Evolutionary conservation across 2,113 vertebrate genomes (phyloP).

Genomic region (Hippocampus zosterae): DNA sequence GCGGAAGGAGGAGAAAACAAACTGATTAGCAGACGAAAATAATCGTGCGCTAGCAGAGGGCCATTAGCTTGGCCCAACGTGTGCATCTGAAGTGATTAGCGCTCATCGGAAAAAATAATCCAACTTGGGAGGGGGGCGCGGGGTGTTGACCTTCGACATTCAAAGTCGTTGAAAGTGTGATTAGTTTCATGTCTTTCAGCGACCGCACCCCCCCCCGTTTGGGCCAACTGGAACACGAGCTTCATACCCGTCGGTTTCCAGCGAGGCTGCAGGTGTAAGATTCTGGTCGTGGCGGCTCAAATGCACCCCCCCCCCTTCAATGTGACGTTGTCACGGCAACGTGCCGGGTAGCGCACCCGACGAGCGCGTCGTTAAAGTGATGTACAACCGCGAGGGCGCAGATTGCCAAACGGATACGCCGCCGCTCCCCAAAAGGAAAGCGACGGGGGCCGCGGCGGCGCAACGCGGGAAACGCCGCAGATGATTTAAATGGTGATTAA

Average conservation of each 20-base stretch:
- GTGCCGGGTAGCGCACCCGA: slow-evolving; percentile 29
- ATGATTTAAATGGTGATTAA: slow-evolving; percentile 23
- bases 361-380: slow-evolving; percentile 21
- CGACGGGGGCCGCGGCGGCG: background rate
- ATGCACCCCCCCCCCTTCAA: slow-evolving; percentile 26
- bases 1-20: slow-evolving; percentile 28
- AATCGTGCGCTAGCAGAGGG: background rate
- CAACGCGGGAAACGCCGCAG: slow-evolving; percentile 7
- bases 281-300: slow-evolving; percentile 25
- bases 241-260: background rate
- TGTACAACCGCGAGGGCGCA: slow-evolving; percentile 16
- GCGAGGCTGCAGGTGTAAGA: slow-evolving; percentile 30
- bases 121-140: too few relatives aligned
- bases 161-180: too few relatives aligned
- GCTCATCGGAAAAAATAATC: too few relatives aligned
- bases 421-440: slow-evolving; percentile 14
- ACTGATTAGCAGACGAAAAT: slow-evolving; percentile 34
- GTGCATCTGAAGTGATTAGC: too few relatives aligned
- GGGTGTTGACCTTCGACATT: too few relatives aligned
- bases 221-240: background rate
- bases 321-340: slow-evolving; percentile 41
- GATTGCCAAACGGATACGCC: slow-evolving; percentile 29
- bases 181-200: background rate
- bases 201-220: too few relatives aligned
- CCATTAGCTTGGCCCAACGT: background rate